Evolutionary conservation across 2,113 vertebrate genomes (phyloP), one percentile per base, ranked within the genome.

Genomic region (Lophotis ruficrista): DNA sequence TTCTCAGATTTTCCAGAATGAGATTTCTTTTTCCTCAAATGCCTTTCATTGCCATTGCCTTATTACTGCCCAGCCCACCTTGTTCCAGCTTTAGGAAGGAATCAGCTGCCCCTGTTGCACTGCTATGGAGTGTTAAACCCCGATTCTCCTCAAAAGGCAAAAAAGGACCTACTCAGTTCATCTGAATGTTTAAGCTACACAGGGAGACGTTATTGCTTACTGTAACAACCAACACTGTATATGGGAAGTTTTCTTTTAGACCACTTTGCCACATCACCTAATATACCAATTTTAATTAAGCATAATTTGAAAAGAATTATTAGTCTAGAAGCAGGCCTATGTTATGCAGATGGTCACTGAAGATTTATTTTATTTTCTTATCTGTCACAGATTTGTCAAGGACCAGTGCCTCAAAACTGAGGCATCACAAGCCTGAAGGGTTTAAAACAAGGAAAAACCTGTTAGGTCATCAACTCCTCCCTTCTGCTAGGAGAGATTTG

Each of bases 381-480:
- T 48, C 41, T 83, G 24, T 56, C 76, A 75, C 47, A 56, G 51
- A 64, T 81, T 89, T 86, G 14, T 86, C 43, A 84, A 87, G n/a
- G 33, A 66, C 45, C 10, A 71, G 43, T 43, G 41, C 41, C 41
- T 35, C 38, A 69, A 15, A 76, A 83, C 35, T 23, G 51, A 94
- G 17, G 13, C 22, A 87, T 57, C 12, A 7, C 15, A 60, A 66
- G 4, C 27, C 16, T 25, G 3, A 83, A 86, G 35, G 31, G 16
- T 90, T 94, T 96, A 64, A 83, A 94, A 61, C 13, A 79, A 15
- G 28, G 60, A 47, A 78, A 90, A 88, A 68, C 4, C 21, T 84
- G 47, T 60, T 79, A 82, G 77, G 35, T 94, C 48, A 72, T 68
- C 72, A 85, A 27, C 51, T 87, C 64, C 60, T 89, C 83, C 85